A percentile compares a stretch with the other conserved stretches of the same genome.
phyloP scores from a whole-genome alignment of 2,113 vertebrate genomes.

The Morphnarchus princeps region DNA sequence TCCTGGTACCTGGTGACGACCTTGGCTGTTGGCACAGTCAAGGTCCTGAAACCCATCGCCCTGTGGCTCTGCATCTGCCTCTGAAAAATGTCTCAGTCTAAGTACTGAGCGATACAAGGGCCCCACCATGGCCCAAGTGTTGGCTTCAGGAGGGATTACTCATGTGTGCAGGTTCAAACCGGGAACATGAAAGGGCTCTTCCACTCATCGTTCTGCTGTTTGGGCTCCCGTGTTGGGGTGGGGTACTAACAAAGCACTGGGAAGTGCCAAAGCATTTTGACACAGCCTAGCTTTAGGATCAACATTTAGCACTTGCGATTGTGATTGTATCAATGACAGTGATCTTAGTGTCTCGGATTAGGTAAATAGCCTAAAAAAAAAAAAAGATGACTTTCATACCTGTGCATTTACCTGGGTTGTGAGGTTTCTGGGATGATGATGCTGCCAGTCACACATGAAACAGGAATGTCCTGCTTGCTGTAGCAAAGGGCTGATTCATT shows the following conservation, averaged over 20 bases:
- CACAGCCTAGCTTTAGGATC: neutral
- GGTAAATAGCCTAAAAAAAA: neutral
- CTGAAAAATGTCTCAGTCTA: neutral
- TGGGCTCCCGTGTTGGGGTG: neutral
- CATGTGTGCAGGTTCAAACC: neutral
- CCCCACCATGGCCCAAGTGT: neutral
- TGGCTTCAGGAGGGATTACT: neutral
- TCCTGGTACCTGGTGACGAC: accelerated
- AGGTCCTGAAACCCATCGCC: neutral
- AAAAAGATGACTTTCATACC: neutral
- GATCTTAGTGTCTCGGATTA: neutral
- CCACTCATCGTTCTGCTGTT: slow-evolving; percentile 2
- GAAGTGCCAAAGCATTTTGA: neutral
- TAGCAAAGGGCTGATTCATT: slow-evolving; percentile 41
- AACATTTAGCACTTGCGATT: neutral
- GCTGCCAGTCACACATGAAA: neutral
- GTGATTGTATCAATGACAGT: neutral
- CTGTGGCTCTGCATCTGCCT: neutral
- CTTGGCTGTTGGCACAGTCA: neutral
- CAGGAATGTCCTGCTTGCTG: slow-evolving; percentile 44
- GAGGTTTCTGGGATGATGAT: slow-evolving; percentile 6
- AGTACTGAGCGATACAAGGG: neutral
- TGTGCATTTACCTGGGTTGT: neutral
- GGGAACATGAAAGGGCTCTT: neutral
- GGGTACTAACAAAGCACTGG: neutral